These are phyloP conservation scores for Eristalis intricaria DNA, from an alignment of 2,888 invertebrate species.

Conservation along the genomic window DNA sequence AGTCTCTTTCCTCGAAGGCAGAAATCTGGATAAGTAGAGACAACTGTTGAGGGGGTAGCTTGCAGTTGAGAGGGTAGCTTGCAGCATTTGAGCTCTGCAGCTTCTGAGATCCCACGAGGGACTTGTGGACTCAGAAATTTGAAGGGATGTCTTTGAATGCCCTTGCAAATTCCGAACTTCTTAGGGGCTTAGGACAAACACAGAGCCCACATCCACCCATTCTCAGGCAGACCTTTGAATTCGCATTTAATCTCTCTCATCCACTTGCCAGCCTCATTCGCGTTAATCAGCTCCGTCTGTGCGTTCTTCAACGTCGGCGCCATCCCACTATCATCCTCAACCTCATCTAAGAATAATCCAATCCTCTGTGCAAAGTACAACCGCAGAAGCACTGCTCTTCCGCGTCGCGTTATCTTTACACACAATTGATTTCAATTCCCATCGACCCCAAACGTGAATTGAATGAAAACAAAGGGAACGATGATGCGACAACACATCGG, in stretches of 20 bases:
- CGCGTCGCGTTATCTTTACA: constrained; percentile 36
- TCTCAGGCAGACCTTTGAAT: background rate
- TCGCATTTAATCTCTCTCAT: background rate
- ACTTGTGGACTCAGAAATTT: too few relatives aligned
- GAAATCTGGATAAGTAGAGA: too few relatives aligned
- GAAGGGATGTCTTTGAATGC: too few relatives aligned
- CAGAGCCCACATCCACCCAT: too few relatives aligned
- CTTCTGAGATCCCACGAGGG: too few relatives aligned
- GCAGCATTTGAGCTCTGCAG: too few relatives aligned
- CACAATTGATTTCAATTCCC: constrained; percentile 51
- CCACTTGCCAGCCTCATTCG: background rate
- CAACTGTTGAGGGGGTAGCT: too few relatives aligned
- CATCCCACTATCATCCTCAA: background rate
- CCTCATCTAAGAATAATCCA: background rate
- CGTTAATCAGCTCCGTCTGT: background rate
- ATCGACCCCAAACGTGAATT: constrained; percentile 53
- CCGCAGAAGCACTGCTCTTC: constrained; percentile 17
- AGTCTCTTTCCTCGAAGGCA: too few relatives aligned
- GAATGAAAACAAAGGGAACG: constrained; percentile 40
- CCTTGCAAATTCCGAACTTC: too few relatives aligned
- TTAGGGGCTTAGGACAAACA: too few relatives aligned
- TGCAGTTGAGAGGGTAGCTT: too few relatives aligned
- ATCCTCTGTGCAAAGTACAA: background rate
- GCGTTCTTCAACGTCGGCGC: background rate
- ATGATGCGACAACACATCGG: background rate